A percentile compares a stretch with the other conserved stretches of the same genome.
Evolutionary conservation across 2,113 vertebrate genomes (phyloP).

Genomic region (Isurus oxyrinchus): DNA sequence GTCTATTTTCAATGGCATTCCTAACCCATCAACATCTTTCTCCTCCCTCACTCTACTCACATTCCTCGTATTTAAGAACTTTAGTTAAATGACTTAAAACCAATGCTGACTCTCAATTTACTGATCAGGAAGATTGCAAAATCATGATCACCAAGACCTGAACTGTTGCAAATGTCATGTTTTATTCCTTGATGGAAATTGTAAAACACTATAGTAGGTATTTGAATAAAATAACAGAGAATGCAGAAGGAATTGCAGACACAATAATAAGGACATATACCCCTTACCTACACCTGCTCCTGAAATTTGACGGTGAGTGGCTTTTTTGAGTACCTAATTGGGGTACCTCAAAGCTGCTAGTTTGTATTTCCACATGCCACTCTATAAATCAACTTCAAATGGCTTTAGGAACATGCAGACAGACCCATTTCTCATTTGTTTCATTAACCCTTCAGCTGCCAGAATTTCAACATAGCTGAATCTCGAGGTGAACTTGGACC

Average conservation of each 20-base stretch:
- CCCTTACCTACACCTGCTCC: background rate
- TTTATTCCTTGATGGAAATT: background rate
- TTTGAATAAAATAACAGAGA: background rate
- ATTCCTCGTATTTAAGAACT: background rate
- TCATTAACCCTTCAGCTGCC: constrained; percentile 30
- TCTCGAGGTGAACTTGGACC: background rate
- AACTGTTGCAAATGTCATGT: background rate
- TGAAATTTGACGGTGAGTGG: background rate
- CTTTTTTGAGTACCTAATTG: constrained; percentile 9
- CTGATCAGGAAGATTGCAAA: background rate
- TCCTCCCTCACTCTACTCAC: too few relatives aligned
- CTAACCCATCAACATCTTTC: background rate
- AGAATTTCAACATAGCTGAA: background rate
- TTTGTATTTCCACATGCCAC: constrained; percentile 34
- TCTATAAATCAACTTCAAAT: constrained; percentile 37
- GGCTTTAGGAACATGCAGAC: constrained; percentile 9
- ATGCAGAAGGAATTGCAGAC: background rate
- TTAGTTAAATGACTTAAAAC: background rate
- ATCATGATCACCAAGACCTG: background rate
- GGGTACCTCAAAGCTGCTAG: background rate
- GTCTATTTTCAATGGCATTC: background rate
- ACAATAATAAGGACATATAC: background rate
- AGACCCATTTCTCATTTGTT: constrained; percentile 31
- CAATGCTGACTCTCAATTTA: background rate
- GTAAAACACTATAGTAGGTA: background rate